Evolutionary conservation across 2,888 invertebrate genomes (phyloP).

Genomic region (Dryomyza anilis): DNA sequence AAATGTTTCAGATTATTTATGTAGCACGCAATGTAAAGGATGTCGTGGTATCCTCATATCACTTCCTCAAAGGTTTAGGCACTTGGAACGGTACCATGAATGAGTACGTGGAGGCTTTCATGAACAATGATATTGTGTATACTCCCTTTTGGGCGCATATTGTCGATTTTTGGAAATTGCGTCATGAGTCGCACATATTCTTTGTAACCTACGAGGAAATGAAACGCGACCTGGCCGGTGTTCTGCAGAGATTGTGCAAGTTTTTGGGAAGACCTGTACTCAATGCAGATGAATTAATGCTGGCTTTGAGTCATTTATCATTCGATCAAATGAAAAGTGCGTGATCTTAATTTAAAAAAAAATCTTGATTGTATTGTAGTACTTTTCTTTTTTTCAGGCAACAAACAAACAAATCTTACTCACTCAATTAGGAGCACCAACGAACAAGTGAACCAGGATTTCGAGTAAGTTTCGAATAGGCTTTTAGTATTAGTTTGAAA

Average conservation of each 20-base stretch:
- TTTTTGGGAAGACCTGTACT: conserved; percentile 28
- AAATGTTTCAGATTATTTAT: conserved; percentile 68
- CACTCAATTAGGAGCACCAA: background rate
- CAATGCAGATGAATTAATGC: conserved; percentile 23
- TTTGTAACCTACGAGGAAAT: conserved; percentile 49
- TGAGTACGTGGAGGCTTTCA: conserved; percentile 30
- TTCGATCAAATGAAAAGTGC: conserved; percentile 41
- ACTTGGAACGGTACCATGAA: conserved; percentile 50
- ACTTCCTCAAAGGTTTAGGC: conserved; percentile 68
- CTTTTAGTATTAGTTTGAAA: background rate
- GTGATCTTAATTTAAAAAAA: background rate
- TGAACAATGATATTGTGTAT: conserved; percentile 27
- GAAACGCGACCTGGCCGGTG: conserved; percentile 38
- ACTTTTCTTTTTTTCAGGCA: background rate
- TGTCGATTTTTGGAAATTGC: conserved; percentile 46
- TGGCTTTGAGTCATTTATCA: conserved; percentile 35
- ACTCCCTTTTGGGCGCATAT: conserved; percentile 44
- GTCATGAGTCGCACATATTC: conserved; percentile 41
- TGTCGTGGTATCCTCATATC: conserved; percentile 78
- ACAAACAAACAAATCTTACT: background rate
- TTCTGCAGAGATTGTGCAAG: conserved; percentile 33
- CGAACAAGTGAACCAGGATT: background rate
- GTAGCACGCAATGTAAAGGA: conserved; percentile 84
- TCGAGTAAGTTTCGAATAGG: conserved; percentile 18
- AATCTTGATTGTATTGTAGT: background rate